Evolutionary conservation across 2,888 invertebrate species (phyloP), one percentile per base, ranked within the genome.

Genomic region (Agrotis exclamationis): DNA sequence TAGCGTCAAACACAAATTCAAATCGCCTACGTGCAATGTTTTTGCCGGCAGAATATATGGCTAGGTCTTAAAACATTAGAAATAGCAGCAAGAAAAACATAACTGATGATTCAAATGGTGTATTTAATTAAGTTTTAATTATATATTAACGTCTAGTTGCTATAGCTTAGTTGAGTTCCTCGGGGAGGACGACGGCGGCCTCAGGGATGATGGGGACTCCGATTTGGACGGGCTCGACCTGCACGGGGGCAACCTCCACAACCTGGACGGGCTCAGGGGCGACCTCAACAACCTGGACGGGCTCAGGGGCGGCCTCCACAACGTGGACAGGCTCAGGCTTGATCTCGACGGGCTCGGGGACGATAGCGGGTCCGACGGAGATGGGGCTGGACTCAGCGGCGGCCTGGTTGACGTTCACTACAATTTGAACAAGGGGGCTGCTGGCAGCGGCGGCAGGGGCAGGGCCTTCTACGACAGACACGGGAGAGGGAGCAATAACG

Each of bases 131-230:
- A 24, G 68, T 68, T 20, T 56, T 45, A 56, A 24, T 20, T 47
- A n/a, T 47, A n/a, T 39, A 74, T 47, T 48, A 45, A 39, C 11
- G 5, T 53, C 13, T 60, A 59, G 28, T 20, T 20, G 2, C 3
- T 62, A 20, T 45, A 45, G 63, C 78, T 89, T 90, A 91, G 87
- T 90, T 90, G 69, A 91, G 89, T 60, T 63, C 76, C 24, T 88
- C 90, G 56, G 91, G 91, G 28, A 88, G 85, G 57, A 77, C 70
- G 70, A 88, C 77, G 24, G 78, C 86, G 64, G 88, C 84, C 33
- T 78, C 62, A 47, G 86, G 84, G 44, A 82, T 48, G 51, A 83
- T 33, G 65, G 86, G 86, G n/a, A 63, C 56, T 0, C 68, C 68
- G 48, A 76, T 65, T 18, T 63, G 39, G 28, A 76, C n/a, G 47